phyloP scores from a whole-genome alignment of 2,113 vertebrate species.

The Leptocoma aspasia region DNA sequence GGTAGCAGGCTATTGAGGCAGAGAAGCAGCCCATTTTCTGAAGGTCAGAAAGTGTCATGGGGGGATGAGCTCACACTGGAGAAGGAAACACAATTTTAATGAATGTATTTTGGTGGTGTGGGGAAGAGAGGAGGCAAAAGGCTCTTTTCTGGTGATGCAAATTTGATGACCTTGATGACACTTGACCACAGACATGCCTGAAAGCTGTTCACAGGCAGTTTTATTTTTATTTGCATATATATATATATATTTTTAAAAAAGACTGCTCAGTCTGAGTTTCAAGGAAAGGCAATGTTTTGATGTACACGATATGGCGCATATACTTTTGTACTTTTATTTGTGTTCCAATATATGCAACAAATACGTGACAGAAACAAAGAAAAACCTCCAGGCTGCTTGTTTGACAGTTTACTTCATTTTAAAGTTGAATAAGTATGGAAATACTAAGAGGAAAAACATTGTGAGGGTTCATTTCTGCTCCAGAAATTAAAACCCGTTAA shows the following conservation, averaged over 20 bases:
- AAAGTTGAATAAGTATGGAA: not conserved
- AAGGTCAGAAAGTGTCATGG: not conserved
- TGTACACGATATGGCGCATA: not conserved
- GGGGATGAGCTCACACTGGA: not conserved
- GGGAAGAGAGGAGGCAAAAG: not conserved
- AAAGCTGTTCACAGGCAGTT: not conserved
- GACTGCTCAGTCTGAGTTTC: not conserved
- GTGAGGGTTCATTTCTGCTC: not conserved
- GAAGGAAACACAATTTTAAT: not conserved
- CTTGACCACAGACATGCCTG: conserved; percentile 18
- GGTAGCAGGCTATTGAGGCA: not conserved
- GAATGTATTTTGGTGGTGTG: not conserved
- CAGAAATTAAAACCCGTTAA: not conserved
- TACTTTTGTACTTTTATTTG: not conserved
- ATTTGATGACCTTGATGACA: conserved; percentile 20
- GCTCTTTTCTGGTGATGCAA: not conserved
- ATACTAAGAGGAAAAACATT: not conserved
- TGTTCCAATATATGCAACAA: not conserved
- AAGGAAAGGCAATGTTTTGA: not conserved
- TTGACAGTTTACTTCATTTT: not conserved
- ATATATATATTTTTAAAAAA: not conserved
- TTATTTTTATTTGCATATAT: not conserved
- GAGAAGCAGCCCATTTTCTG: not conserved
- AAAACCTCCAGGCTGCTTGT: not conserved
- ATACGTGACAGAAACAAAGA: not conserved